Evolutionary conservation across 2,888 invertebrate species (phyloP), one percentile per base, ranked within the genome.

Genomic region (Muschampia staudingeri): DNA sequence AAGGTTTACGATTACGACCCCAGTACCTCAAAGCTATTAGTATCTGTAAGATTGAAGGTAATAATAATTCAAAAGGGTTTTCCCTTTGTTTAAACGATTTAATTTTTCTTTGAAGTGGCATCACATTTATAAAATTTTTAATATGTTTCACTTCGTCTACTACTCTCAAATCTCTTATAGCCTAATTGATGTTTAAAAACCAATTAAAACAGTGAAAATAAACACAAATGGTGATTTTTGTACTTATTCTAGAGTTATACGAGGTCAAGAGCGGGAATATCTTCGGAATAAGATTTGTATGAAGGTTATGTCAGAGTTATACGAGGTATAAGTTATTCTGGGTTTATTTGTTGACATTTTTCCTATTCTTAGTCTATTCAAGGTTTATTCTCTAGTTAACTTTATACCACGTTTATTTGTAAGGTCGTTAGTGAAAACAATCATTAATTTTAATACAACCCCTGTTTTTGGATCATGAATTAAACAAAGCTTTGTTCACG

Each of bases 381-480:
- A 25, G 30, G 65, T 65, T 65, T 65, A 65, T 65, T 25, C 30
- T 65, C 25, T 19, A 25, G 16, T 30, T 25, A 65, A 30, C 8
- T 19, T 65, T 65, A 65, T 65, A 65, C 65, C 65, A 65, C 65
- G 65, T 65, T 65, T 30, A 71, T n/a, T 65, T 65, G 65, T 84
- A 80, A 14, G 16, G n/a, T 14, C 56, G 19, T 16, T 16, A 56
- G n/a, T 7, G n/a, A 2, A 44, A 14, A 44, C 14, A 25, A 25
- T 25, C 25, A 25, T 44, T 44, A 4, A 4, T 44, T 44, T 34
- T 34, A 34, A 34, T 34, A 34, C 34, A 34, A 34, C 1, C 34
- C 25, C 25, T 25, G 25, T 25, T 25, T 25, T 25, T 25, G 25
- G 25, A 25, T 25, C 25, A 25, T 25, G 25, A 25, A 1, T 0